A percentile compares a stretch with the other conserved stretches of the same genome.
These are phyloP conservation scores for Hyalella azteca DNA, from an alignment of 2,888 invertebrate species.

Conservation along the genomic window DNA sequence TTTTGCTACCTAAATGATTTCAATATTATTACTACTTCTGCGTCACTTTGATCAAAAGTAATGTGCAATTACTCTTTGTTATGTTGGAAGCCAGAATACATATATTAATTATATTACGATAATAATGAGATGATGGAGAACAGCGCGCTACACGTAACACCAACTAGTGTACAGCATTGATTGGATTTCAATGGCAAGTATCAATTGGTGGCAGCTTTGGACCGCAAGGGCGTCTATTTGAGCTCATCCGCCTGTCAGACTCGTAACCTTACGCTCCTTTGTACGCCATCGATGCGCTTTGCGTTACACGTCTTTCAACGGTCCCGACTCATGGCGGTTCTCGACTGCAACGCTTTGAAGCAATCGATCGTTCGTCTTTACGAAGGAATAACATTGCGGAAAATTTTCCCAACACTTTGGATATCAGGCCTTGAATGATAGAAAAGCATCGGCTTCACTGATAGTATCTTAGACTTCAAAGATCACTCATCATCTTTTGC, in stretches of 20 bases:
- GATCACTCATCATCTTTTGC: constrained; percentile 7
- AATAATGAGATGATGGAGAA: no score
- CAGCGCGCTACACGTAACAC: no score
- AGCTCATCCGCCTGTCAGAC: not conserved
- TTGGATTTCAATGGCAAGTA: constrained; percentile 23
- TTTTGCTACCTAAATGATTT: no score
- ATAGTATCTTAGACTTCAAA: constrained; percentile 7
- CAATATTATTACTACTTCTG: no score
- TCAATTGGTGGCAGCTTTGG: not conserved
- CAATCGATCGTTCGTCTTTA: not conserved
- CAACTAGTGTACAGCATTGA: constrained; percentile 10
- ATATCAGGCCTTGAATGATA: not conserved
- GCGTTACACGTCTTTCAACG: not conserved
- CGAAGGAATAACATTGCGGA: not conserved
- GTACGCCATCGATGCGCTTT: not conserved
- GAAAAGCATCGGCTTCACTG: not conserved
- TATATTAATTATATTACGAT: no score
- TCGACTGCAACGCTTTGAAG: not conserved
- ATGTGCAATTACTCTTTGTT: no score
- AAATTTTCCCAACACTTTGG: not conserved
- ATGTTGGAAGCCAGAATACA: no score
- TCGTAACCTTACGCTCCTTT: not conserved
- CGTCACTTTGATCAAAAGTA: no score
- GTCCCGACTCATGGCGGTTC: not conserved
- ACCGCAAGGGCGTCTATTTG: constrained; percentile 13